phyloP scores from a whole-genome alignment of 2,797 vertebrate species.

The Microctenopoma lineatum region DNA sequence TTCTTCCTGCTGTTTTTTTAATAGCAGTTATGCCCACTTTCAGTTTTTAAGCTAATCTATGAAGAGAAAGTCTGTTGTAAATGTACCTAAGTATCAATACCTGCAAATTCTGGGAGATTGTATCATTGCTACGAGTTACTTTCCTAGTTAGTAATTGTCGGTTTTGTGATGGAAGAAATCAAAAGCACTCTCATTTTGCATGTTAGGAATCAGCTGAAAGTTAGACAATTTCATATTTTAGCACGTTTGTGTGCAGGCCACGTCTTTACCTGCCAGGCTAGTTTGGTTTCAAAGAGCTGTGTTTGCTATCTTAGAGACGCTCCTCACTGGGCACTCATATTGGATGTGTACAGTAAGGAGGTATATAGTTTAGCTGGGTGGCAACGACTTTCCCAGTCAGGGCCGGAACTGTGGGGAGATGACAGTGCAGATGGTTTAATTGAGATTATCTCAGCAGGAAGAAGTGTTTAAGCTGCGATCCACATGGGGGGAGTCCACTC shows the following conservation, averaged over 20 bases:
- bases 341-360: conserved; percentile 11
- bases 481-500: conserved; percentile 72
- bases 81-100: background rate
- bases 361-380: conserved; percentile 2
- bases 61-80: background rate
- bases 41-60: background rate
- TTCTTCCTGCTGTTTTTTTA: conserved; percentile 10
- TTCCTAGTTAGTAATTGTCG: background rate
- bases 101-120: background rate
- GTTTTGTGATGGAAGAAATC: background rate
- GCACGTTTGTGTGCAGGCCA: too few relatives aligned
- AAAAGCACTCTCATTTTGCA: background rate
- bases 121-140: background rate
- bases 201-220: too few relatives aligned
- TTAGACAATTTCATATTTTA: too few relatives aligned
- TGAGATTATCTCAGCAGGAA: conserved; percentile 88
- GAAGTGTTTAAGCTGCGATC: conserved; percentile 74
- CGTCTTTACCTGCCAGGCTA: too few relatives aligned
- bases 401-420: conserved; percentile 46
- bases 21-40: background rate
- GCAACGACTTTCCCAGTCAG: conserved; percentile 11
- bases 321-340: background rate
- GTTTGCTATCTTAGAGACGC: background rate
- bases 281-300: background rate
- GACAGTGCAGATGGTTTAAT: conserved; percentile 86